Base-by-base conservation (phyloP, 2,888 invertebrate species). In the Tyria jacobaeae region DNA sequence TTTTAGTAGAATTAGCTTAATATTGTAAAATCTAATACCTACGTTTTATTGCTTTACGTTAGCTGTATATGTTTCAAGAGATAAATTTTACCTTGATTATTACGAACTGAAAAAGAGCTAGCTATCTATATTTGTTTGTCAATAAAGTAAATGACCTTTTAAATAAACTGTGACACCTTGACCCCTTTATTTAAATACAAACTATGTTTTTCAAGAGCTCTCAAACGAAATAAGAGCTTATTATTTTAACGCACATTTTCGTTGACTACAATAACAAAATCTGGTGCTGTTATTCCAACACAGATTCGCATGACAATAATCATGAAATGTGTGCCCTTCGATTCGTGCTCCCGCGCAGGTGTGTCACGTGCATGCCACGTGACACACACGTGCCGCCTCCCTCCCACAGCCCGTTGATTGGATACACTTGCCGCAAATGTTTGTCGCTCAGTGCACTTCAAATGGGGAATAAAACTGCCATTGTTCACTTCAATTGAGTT, bases 371-470 rank as follows among this genome's bases (percentile, higher is more conserved):
- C 37, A 73, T 53, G 68, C 74, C 87, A 78, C 87, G 89, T 78
- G 88, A 1, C 80, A 0, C 58, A 56, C 86, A 80, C 86, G 84
- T 76, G 83, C 31, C 70, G 64, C 56, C 54, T 71, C 64, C 58
- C 47, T 70, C 63, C 60, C 71, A 56, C 58, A 55, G 66, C 70
- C 70, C 79, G 78, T 75, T 81, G 88, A 90, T 90, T 88, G 79
- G 85, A 84, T 81, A 84, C 92, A 92, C 91, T 92, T 90, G 91
- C 89, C 88, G 82, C 89, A 86, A 88, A 84, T 86, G 83, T 86
- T 83, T 84, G 83, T 84, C 82, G 75, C 84, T 77, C 70, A 68
- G 70, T 79, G 75, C 75, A 76, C 79, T 76, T 81, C 82, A 83
- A 85, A 80, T 84, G 79, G 85, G 83, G 83, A 80, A 85, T 85